Evolutionary conservation across 2,888 invertebrate species (phyloP).

Genomic region (Cistogaster globosa): DNA sequence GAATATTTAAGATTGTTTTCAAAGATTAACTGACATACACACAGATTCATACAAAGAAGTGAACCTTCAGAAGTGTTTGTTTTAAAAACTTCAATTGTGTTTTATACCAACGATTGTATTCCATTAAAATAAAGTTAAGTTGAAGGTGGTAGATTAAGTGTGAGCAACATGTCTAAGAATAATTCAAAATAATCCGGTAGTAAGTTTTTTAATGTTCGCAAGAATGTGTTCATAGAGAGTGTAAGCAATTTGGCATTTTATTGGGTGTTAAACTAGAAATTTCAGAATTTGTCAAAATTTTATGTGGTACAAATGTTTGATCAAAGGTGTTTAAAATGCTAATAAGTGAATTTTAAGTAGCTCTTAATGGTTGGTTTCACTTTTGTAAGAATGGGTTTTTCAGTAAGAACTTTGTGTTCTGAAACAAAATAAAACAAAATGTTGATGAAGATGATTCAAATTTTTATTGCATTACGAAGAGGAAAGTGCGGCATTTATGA

Average conservation of each 20-base stretch:
- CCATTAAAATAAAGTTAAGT: slow-evolving; percentile 57
- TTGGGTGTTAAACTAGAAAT: slow-evolving; percentile 57
- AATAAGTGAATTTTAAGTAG: slow-evolving; percentile 51
- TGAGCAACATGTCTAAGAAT: slow-evolving; percentile 54
- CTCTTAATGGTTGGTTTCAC: neutral
- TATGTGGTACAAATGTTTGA: slow-evolving; percentile 46
- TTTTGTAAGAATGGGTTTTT: too few relatives aligned
- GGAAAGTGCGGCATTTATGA: too few relatives aligned
- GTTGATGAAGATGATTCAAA: too few relatives aligned
- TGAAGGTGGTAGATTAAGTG: slow-evolving; percentile 38
- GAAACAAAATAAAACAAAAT: too few relatives aligned
- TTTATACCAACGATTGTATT: slow-evolving; percentile 12
- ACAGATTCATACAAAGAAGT: neutral
- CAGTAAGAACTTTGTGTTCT: too few relatives aligned
- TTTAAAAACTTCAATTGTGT: neutral
- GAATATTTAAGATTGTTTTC: slow-evolving; percentile 43
- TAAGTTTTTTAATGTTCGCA: neutral
- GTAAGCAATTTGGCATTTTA: slow-evolving; percentile 52
- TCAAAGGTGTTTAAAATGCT: slow-evolving; percentile 49
- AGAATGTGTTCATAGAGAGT: slow-evolving; percentile 16
- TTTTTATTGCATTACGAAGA: too few relatives aligned
- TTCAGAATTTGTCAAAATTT: slow-evolving; percentile 66
- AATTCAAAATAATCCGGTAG: slow-evolving; percentile 16
- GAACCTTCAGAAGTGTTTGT: neutral
- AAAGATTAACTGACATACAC: neutral